These are phyloP conservation scores for Formica exsecta DNA, from an alignment of 1,140 invertebrate species.

Conservation along the genomic window DNA sequence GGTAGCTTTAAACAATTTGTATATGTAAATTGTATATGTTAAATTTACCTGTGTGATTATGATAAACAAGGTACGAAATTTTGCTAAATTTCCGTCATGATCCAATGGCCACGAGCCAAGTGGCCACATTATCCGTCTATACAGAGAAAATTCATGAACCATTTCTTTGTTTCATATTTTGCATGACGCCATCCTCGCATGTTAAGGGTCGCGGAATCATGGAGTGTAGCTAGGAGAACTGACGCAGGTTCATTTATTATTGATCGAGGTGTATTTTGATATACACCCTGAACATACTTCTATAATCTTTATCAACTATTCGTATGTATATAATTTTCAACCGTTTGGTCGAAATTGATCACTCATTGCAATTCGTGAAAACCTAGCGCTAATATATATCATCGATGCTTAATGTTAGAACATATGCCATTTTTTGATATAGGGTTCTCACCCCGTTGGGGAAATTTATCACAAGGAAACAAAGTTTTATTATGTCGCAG, in stretches of 20 bases:
- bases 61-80: neutral
- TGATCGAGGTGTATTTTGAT: neutral
- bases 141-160: slow-evolving; percentile 24
- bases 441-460: neutral
- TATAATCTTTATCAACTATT: neutral
- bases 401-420: slow-evolving; percentile 10
- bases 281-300: neutral
- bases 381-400: neutral
- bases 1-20: neutral
- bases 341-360: neutral
- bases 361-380: neutral
- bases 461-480: neutral
- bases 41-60: neutral
- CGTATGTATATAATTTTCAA: neutral
- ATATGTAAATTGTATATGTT: neutral
- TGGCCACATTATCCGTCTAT: neutral
- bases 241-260: slow-evolving; percentile 28
- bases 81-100: neutral
- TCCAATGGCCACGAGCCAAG: neutral
- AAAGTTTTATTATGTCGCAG: neutral
- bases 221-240: neutral
- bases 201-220: slow-evolving; percentile 10
- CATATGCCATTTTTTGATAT: slow-evolving; percentile 9
- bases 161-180: slow-evolving; percentile 22
- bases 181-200: slow-evolving; percentile 17